Base-by-base conservation (phyloP, 1,140 invertebrate genomes). In the Paraescarpia echinospica region DNA sequence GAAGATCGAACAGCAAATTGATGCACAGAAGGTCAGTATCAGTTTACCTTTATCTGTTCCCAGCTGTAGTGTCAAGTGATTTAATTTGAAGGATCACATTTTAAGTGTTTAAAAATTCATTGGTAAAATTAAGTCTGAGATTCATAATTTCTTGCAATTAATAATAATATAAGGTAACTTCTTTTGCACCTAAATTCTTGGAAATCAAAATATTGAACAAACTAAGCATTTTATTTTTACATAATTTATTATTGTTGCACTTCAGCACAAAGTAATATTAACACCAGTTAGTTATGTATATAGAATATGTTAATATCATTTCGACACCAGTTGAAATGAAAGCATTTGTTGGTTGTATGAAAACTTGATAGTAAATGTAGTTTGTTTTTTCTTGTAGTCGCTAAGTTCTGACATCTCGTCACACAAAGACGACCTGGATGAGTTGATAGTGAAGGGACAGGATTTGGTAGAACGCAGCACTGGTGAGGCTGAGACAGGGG, bases 371-470 rank as follows among this genome's bases (percentile, higher is more conserved):
- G 41, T 41, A 41, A 4, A 41, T 41, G 41, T 41, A 6, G 41
- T 41, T 41, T n/a, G n/a, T n/a, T n/a, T n/a, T 12, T 77, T 77
- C 2, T 77, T 77, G 14, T 77, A 77, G 59, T 77, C 33, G 0
- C 35, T 91, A 18, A 91, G 48, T 33, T 22, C 8, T 34, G 41
- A 99, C 94, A 98, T 99, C 92, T 95, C 99, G 5, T 97, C 97
- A 27, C 98, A 98, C 95, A 98, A 98, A 95, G 97, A 97, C 0
- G 97, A 98, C 18, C 98, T 99, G 0, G 98, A 98, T 94, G 97
- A 98, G 92, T 98, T 99, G 0, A 98, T 98, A 12, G 98, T 98
- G 94, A 97, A 98, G 0, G 98, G 98, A 0, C 97, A 98, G 1
- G 98, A 99, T 95, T 96, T 99, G 0, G 99, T 95, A 98, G 98